phyloP scores from a whole-genome alignment of 2,113 vertebrate genomes.

The Coryphaenoides rupestris region DNA sequence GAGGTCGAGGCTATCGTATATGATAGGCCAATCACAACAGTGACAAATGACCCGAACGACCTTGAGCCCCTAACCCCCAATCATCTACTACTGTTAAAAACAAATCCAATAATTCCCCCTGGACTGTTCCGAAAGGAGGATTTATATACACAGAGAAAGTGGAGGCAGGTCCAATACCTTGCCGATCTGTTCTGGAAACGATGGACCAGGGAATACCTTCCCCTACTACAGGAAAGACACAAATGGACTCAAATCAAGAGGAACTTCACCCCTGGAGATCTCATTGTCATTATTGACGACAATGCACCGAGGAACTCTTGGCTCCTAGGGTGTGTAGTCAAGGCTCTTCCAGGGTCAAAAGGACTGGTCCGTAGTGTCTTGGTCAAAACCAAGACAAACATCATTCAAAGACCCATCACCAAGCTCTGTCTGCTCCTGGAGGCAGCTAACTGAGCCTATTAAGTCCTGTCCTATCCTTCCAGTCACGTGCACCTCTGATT shows the following conservation, averaged over 20 bases:
- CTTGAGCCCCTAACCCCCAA: slow-evolving; percentile 12
- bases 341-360: too few species aligned
- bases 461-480: background rate
- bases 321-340: too few species aligned
- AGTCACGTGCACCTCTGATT: slow-evolving; percentile 1
- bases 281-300: too few species aligned
- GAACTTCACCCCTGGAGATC: background rate
- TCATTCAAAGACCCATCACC: background rate
- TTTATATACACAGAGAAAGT: background rate
- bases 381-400: slow-evolving; percentile 6
- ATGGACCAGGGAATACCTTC: slow-evolving; percentile 12
- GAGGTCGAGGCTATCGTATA: too few species aligned
- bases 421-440: background rate
- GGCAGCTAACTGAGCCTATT: background rate
- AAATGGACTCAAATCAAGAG: background rate
- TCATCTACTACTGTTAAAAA: slow-evolving; percentile 2
- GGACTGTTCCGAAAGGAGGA: slow-evolving; percentile 5
- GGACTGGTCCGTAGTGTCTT: background rate
- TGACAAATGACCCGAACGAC: slow-evolving; percentile 1
- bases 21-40: slow-evolving; percentile 12
- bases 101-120: background rate
- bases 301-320: too few species aligned
- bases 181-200: slow-evolving; percentile 8
- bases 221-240: slow-evolving; percentile 2
- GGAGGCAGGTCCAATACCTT: background rate